Evolutionary conservation across 1,140 invertebrate species (phyloP), one percentile per base, ranked within the genome.

Genomic region (Bombus difficillimus): DNA sequence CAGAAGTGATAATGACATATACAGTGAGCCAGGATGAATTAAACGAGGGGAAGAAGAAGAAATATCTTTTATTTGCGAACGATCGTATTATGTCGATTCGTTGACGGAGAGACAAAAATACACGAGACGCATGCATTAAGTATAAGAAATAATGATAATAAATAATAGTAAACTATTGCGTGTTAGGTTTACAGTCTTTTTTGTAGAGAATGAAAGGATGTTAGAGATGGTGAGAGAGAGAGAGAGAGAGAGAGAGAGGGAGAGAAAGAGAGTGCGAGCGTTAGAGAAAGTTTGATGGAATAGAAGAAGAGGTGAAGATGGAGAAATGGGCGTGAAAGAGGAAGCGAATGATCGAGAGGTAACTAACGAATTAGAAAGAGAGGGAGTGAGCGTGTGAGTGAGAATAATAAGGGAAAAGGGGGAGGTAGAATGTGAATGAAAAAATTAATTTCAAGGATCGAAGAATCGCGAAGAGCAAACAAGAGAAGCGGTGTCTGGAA

Each of bases 121-220:
- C 57, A 88, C 86, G 86, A 89, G 83, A 88, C 88, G 83, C 86
- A 88, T 86, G 87, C 89, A 90, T 86, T 91, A 91, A 89, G 53
- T 85, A 86, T 93, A 92, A 93, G 89, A 93, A 89, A 62, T 92
- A 93, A 92, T 85, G 87, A 93, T 92, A 93, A 93, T 93, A 93
- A 93, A 91, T 88, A 90, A 89, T 85, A 86, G 92, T 92, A 89
- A 90, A 92, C 87, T 90, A 91, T 91, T 90, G 93, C 89, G 93
- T 92, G 88, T 92, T 94, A 92, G 90, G 86, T 85, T 90, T 90
- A 92, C 89, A 89, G 74, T 92, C 88, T 93, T 91, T 92, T 88
- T 92, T 88, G 88, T 90, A 92, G 89, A 74, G 88, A 87, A 89
- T 89, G 92, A 92, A 86, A 79, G 89, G 87, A 86, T 47, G 86